Conservation (phyloP, 2,888 invertebrate genomes). For the Drosophila austrosaltans region DNA sequence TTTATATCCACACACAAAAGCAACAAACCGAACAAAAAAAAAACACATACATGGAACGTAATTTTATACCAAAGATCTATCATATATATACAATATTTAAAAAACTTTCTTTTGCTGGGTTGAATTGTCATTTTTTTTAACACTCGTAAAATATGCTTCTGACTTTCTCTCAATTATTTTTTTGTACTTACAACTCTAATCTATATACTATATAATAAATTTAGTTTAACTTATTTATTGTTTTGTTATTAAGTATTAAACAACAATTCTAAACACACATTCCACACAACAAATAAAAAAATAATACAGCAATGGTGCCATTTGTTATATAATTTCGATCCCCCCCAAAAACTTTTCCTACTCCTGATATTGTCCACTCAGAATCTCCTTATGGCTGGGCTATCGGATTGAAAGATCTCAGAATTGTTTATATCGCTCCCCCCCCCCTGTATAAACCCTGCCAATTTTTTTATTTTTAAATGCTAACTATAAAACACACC, state of each 20-base stretch:
- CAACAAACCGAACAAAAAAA: slow-evolving; percentile 9
- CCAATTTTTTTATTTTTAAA: background rate
- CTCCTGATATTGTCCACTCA: slow-evolving; percentile 26
- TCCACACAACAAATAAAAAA: slow-evolving; percentile 47
- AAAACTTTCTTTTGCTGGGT: slow-evolving; percentile 46
- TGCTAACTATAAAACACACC: background rate
- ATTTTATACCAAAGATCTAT: slow-evolving; percentile 41
- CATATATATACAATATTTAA: slow-evolving; percentile 11
- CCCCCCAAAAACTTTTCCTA: slow-evolving; percentile 30
- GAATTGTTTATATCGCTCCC: background rate
- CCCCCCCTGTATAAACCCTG: background rate
- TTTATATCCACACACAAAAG: background rate
- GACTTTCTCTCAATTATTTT: slow-evolving; percentile 44
- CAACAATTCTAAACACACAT: slow-evolving; percentile 49
- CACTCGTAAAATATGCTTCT: slow-evolving; percentile 29
- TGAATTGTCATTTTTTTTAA: slow-evolving; percentile 31
- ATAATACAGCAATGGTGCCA: slow-evolving; percentile 40
- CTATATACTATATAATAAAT: background rate
- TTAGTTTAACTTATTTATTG: slow-evolving; percentile 51
- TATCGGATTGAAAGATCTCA: slow-evolving; percentile 6
- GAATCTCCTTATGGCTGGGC: background rate
- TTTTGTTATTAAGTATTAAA: slow-evolving; percentile 50
- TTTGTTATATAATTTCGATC: slow-evolving; percentile 31
- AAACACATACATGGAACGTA: background rate
- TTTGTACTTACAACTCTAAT: slow-evolving; percentile 9